These are phyloP conservation scores for Drosophila tsacasi DNA, from an alignment of 1,140 invertebrate species.

Conservation along the genomic window DNA sequence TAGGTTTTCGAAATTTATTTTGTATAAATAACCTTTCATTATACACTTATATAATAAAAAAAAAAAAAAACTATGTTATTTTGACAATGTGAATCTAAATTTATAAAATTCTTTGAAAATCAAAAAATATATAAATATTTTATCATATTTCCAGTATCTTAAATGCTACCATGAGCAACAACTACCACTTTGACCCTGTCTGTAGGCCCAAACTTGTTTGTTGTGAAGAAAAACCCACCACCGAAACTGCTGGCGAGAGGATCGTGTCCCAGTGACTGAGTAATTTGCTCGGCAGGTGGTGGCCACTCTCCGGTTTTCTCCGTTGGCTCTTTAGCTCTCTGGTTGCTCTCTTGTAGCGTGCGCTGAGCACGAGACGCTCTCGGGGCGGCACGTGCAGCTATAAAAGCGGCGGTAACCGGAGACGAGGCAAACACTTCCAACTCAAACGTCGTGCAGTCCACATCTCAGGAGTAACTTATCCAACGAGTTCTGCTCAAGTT, in stretches of 20 bases:
- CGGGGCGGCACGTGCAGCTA: constrained; percentile 79
- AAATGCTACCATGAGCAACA: neutral
- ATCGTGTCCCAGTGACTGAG: constrained; percentile 67
- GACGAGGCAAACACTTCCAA: constrained; percentile 75
- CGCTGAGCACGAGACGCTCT: constrained; percentile 76
- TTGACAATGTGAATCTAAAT: neutral
- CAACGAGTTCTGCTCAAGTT: constrained; percentile 20
- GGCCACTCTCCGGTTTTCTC: constrained; percentile 15
- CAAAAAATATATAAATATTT: no score
- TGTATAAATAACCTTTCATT: neutral
- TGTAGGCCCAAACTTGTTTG: constrained; percentile 66
- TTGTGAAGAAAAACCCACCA: constrained; percentile 78
- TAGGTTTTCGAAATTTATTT: neutral
- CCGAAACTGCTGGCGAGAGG: constrained; percentile 57
- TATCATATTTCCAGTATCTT: no score
- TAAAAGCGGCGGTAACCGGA: constrained; percentile 74
- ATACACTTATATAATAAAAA: neutral
- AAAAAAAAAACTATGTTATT: no score
- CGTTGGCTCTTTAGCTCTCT: constrained; percentile 9
- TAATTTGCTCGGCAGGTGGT: constrained; percentile 77
- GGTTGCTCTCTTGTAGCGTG: constrained; percentile 42
- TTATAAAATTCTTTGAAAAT: no score
- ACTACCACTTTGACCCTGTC: neutral
- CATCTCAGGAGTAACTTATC: constrained; percentile 33
- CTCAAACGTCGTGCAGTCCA: constrained; percentile 69